phyloP scores from a whole-genome alignment of 2,797 vertebrate genomes.

The Forpus xanthops region DNA sequence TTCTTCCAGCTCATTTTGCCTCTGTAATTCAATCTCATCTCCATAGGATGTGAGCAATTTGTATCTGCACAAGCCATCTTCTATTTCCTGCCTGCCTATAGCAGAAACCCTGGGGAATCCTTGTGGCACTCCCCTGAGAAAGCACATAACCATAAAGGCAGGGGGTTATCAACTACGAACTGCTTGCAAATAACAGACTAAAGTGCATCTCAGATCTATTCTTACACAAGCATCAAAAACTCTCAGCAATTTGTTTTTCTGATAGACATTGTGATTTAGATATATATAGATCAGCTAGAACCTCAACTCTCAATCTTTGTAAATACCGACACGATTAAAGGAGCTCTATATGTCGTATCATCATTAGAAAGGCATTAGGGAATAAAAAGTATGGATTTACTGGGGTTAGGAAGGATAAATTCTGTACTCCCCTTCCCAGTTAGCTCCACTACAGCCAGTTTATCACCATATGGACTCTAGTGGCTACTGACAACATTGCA shows the following conservation, averaged over 20 bases:
- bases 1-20: conserved; percentile 1
- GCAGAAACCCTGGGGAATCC: conserved; percentile 27
- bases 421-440: neutral
- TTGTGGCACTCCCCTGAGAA: conserved; percentile 30
- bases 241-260: too few relatives aligned
- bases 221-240: neutral
- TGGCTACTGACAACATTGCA: rapidly evolving
- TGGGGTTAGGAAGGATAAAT: neutral
- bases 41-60: conserved; percentile 47
- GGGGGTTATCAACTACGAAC: neutral
- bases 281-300: neutral
- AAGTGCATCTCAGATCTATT: neutral
- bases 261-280: neutral
- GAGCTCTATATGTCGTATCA: neutral
- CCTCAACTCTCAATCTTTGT: neutral
- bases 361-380: neutral
- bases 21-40: conserved; percentile 30
- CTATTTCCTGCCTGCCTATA: conserved; percentile 40
- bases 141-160: neutral
- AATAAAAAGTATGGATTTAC: neutral
- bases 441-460: neutral
- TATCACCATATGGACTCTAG: neutral
- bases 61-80: conserved; percentile 8
- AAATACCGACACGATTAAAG: neutral
- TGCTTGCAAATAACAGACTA: neutral